phyloP scores from a whole-genome alignment of 2,888 invertebrate genomes.

The Apamea monoglypha region DNA sequence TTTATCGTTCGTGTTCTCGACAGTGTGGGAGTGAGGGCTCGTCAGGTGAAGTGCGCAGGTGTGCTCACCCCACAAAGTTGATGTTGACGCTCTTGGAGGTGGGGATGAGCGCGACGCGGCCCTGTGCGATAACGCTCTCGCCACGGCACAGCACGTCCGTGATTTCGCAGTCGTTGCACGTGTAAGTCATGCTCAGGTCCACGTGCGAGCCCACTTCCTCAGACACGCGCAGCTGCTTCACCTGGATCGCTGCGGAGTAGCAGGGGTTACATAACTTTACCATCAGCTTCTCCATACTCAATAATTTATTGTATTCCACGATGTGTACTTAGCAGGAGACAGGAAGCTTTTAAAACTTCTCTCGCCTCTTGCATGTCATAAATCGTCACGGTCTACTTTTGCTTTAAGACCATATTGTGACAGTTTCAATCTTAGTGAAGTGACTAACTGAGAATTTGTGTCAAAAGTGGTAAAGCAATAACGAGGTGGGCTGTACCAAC shows the following conservation, averaged over 20 bases:
- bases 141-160: conserved; percentile 79
- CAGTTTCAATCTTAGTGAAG: neutral
- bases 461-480: neutral
- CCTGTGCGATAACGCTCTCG: conserved; percentile 70
- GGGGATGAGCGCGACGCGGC: conserved; percentile 71
- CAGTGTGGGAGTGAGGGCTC: neutral
- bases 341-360: neutral
- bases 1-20: neutral
- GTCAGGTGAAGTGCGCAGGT: too few species aligned
- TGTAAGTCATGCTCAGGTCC: conserved; percentile 71
- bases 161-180: conserved; percentile 73
- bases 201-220: conserved; percentile 63
- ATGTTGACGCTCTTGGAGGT: conserved; percentile 75
- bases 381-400: too few species aligned
- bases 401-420: neutral
- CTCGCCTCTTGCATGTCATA: neutral
- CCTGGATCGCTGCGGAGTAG: conserved; percentile 45
- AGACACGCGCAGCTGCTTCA: neutral
- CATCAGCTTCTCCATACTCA: neutral
- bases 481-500: neutral
- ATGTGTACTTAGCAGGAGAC: neutral
- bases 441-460: neutral
- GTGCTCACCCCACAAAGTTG: conserved; percentile 77
- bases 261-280: neutral
- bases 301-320: neutral